A percentile compares a stretch with the other conserved stretches of the same genome.
These are phyloP conservation scores for Plebejus melissa DNA, from an alignment of 2,888 invertebrate genomes.

Conservation along the genomic window DNA sequence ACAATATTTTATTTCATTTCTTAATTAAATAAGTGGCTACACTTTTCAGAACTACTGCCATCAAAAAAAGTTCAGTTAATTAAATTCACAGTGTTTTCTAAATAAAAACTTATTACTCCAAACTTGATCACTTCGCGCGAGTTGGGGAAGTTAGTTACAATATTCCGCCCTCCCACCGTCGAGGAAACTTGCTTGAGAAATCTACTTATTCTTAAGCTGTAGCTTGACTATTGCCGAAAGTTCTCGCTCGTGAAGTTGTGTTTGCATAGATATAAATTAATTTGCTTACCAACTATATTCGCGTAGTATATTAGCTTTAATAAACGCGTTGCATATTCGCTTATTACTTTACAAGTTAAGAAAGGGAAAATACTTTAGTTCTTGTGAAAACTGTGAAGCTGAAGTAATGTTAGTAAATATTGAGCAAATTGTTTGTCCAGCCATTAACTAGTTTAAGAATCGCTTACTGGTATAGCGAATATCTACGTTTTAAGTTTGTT, in stretches of 20 bases:
- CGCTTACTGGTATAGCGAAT: background rate
- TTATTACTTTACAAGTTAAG: background rate
- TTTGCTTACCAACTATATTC: slow-evolving; percentile 20
- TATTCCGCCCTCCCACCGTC: background rate
- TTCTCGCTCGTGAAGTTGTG: slow-evolving; percentile 23
- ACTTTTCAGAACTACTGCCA: background rate
- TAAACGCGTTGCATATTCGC: slow-evolving; percentile 2
- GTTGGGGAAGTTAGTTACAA: slow-evolving; percentile 18
- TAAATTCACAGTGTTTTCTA: slow-evolving; percentile 5
- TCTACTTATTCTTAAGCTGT: slow-evolving; percentile 28
- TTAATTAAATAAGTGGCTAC: background rate
- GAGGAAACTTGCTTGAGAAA: slow-evolving; percentile 23
- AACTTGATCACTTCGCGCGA: slow-evolving; percentile 22
- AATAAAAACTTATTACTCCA: slow-evolving; percentile 24
- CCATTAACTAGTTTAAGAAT: background rate
- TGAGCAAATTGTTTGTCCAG: background rate
- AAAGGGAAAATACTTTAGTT: background rate
- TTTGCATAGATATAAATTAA: slow-evolving; percentile 28
- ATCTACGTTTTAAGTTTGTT: background rate
- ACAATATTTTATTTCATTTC: background rate
- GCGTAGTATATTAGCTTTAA: background rate
- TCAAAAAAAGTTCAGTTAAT: background rate
- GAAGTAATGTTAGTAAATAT: background rate
- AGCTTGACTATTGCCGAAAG: slow-evolving; percentile 27
- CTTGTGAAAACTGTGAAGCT: background rate